phyloP scores from a whole-genome alignment of 2,113 vertebrate species.

The Cyrtonyx montezumae region DNA sequence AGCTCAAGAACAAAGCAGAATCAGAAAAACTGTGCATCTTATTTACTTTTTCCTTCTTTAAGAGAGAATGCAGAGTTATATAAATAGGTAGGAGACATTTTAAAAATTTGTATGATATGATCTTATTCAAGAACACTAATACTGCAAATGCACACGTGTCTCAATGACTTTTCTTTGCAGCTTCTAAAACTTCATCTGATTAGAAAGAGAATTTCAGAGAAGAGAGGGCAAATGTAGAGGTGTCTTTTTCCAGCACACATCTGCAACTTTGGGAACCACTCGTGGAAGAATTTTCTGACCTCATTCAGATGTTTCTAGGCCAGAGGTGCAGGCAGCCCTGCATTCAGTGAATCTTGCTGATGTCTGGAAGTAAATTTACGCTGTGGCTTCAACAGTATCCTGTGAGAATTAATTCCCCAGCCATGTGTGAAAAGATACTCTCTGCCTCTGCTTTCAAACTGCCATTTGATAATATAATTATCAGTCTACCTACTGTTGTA shows the following conservation, averaged over 20 bases:
- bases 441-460: neutral
- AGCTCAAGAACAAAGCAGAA: neutral
- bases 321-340: neutral
- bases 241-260: neutral
- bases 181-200: neutral
- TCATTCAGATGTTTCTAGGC: neutral
- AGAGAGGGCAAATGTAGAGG: accelerated
- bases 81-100: neutral
- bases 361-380: neutral
- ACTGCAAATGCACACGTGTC: accelerated
- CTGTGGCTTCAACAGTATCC: neutral
- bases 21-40: accelerated
- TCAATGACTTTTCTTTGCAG: neutral
- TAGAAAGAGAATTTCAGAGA: neutral
- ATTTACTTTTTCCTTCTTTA: neutral
- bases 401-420: neutral
- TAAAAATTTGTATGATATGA: neutral
- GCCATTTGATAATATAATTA: slow-evolving; percentile 39
- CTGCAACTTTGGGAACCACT: neutral
- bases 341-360: neutral
- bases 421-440: neutral
- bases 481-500: neutral
- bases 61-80: neutral
- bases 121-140: neutral
- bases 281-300: accelerated